Evolutionary conservation across 2,797 vertebrate species (phyloP).

Genomic region (Sebastes diaconus): DNA sequence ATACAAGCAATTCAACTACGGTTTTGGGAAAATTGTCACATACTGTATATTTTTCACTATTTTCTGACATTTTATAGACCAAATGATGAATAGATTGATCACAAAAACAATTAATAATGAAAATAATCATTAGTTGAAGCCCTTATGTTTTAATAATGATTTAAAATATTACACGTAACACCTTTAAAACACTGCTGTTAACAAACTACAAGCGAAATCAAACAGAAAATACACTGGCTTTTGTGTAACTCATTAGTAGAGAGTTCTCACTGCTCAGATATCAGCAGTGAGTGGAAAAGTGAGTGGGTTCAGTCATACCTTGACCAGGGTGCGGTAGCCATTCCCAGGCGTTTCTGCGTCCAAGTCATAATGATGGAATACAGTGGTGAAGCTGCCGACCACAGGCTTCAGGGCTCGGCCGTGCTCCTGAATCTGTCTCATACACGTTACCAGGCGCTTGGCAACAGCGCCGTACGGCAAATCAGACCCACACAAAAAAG

Average conservation of each 20-base stretch:
- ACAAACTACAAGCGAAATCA: background rate
- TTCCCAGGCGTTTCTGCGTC: slow-evolving; percentile 80
- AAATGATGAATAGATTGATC: background rate
- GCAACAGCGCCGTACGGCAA: slow-evolving; percentile 43
- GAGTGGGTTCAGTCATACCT: slow-evolving; percentile 65
- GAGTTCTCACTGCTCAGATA: background rate
- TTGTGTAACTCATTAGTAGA: background rate
- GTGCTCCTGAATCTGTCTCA: slow-evolving; percentile 76
- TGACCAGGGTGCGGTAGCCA: slow-evolving; percentile 83
- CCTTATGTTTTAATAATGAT: background rate
- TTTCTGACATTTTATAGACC: background rate
- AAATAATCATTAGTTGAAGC: background rate
- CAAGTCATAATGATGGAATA: slow-evolving; percentile 83
- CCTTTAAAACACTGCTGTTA: background rate
- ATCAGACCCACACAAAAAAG: slow-evolving; percentile 41
- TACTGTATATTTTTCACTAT: background rate
- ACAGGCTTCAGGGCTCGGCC: slow-evolving; percentile 70
- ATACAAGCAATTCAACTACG: background rate
- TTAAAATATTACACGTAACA: background rate
- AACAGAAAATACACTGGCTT: background rate
- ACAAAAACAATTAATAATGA: background rate
- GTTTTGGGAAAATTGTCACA: rapidly evolving
- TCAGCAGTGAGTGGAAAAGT: background rate
- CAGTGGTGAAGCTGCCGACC: slow-evolving; percentile 66
- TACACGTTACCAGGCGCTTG: slow-evolving; percentile 64